Conservation (phyloP, 1,140 invertebrate genomes). For the Zaprionus taronus region DNA sequence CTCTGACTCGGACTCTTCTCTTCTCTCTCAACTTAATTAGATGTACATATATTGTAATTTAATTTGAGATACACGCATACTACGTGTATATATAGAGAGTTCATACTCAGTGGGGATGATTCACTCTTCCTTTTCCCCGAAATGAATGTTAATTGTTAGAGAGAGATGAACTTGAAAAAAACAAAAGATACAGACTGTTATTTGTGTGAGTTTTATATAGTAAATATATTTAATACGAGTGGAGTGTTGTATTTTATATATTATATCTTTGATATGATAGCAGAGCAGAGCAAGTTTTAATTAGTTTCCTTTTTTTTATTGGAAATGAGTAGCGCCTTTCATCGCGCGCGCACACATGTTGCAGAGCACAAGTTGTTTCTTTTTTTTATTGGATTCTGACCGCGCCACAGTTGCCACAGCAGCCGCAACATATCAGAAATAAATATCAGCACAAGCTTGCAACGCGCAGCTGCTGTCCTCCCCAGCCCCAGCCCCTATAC, state of each 20-base stretch:
- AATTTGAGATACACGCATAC: not conserved
- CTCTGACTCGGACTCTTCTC: not conserved
- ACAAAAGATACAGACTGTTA: not conserved
- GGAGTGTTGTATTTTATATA: no score
- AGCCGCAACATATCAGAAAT: conserved; percentile 35
- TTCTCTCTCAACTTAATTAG: not conserved
- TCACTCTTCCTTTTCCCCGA: not conserved
- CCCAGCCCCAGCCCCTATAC: not conserved
- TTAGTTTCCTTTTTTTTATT: not conserved
- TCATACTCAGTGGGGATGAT: not conserved
- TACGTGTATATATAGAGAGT: not conserved
- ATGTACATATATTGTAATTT: conserved; percentile 9
- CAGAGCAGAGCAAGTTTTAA: not conserved
- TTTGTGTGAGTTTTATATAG: not conserved
- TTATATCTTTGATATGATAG: no score
- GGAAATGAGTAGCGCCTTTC: not conserved
- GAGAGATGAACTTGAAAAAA: conserved; percentile 6
- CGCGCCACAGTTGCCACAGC: conserved; percentile 2
- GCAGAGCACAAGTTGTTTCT: conserved; percentile 18
- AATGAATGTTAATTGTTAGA: not conserved
- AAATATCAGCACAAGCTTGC: conserved; percentile 36
- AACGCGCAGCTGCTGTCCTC: conserved; percentile 52
- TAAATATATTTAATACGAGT: not conserved
- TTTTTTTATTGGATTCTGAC: conserved; percentile 15
- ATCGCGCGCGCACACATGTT: conserved; percentile 5